Conservation (phyloP, 2,797 vertebrate species). For the Miichthys miiuy region DNA sequence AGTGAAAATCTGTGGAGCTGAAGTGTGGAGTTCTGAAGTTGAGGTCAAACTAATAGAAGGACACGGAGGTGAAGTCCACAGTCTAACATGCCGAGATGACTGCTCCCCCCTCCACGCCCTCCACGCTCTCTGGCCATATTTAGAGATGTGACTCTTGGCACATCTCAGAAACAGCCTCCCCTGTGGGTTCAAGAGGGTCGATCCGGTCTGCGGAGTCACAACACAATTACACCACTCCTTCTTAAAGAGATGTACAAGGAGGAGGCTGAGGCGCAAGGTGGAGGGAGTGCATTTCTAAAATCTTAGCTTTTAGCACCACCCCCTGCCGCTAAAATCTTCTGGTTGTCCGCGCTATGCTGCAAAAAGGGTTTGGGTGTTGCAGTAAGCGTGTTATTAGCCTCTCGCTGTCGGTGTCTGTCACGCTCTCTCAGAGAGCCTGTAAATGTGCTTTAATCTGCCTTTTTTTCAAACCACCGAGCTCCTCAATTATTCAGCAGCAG, state of each 20-base stretch:
- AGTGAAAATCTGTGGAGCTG: constrained; percentile 85
- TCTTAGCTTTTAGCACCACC: constrained; percentile 93
- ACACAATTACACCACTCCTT: constrained; percentile 81
- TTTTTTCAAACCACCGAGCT: constrained; percentile 79
- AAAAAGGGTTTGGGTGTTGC: constrained; percentile 90
- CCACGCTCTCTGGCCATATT: constrained; percentile 65
- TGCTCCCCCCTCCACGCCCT: constrained; percentile 19
- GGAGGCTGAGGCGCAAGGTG: constrained; percentile 35
- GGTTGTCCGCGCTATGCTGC: constrained; percentile 87
- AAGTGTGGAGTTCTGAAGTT: constrained; percentile 81
- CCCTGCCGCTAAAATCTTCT: constrained; percentile 87
- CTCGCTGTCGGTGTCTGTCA: constrained; percentile 70
- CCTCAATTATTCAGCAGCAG: constrained; percentile 88
- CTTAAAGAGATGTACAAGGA: constrained; percentile 76
- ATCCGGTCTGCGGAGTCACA: constrained; percentile 67
- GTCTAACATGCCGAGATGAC: constrained; percentile 68
- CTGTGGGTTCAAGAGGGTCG: constrained; percentile 60
- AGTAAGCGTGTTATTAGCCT: constrained; percentile 63
- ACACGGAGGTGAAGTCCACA: constrained; percentile 73
- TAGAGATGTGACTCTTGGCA: constrained; percentile 79
- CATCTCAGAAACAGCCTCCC: constrained; percentile 59
- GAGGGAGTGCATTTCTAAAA: constrained; percentile 44
- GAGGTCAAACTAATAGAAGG: constrained; percentile 82
- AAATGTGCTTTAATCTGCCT: constrained; percentile 85
- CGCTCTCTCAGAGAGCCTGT: constrained; percentile 71